Evolutionary conservation across 92 coral and sea anemone species (phyloP).

Genomic region (Ricordea florida): DNA sequence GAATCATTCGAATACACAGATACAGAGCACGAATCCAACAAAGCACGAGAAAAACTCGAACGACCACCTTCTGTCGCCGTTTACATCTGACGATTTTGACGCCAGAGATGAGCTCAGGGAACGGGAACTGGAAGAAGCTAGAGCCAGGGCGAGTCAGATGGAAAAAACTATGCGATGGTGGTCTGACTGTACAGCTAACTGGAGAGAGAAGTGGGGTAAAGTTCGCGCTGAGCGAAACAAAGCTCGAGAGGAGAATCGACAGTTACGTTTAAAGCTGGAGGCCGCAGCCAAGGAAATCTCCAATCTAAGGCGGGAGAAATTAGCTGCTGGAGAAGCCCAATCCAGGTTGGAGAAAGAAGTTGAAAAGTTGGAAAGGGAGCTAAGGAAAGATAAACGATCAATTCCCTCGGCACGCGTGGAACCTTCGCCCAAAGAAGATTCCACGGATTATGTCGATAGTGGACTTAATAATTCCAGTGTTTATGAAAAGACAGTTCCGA

Average conservation of each 20-base stretch:
- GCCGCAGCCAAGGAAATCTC: constrained; percentile 77
- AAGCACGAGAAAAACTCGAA: constrained; percentile 9
- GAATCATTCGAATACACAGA: neutral
- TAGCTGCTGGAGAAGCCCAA: constrained; percentile 69
- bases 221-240: constrained; percentile 96
- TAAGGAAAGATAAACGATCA: constrained; percentile 78
- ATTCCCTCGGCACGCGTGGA: constrained; percentile 93
- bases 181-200: constrained; percentile 98
- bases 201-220: constrained; percentile 99
- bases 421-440: constrained; percentile 72
- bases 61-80: constrained; percentile 10
- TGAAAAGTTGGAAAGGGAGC: constrained; percentile 87
- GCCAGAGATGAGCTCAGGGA: constrained; percentile 81
- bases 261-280: constrained; percentile 82
- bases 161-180: constrained; percentile 99
- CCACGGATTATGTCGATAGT: constrained; percentile 28
- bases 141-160: constrained; percentile 97
- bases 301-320: constrained; percentile 78
- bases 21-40: constrained; percentile 12
- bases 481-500: constrained; percentile 73
- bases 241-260: constrained; percentile 92
- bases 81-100: constrained; percentile 66
- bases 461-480: constrained; percentile 44
- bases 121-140: constrained; percentile 91
- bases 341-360: constrained; percentile 77